phyloP scores from a whole-genome alignment of 2,888 invertebrate genomes.

The Meiosimyza decipiens region DNA sequence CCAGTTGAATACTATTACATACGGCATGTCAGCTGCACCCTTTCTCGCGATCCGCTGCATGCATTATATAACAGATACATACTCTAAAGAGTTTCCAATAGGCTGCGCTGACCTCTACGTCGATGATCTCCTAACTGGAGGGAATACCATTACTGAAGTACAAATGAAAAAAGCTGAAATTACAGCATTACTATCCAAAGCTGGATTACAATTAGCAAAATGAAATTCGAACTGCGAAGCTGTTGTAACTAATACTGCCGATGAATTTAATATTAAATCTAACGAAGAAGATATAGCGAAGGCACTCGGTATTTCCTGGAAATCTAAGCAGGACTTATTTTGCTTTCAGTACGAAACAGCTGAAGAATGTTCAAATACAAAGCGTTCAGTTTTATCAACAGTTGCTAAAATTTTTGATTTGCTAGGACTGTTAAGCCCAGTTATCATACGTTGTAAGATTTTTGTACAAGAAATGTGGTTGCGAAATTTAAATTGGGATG shows the following conservation, averaged over 20 bases:
- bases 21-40: neutral
- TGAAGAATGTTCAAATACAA: neutral
- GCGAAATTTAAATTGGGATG: neutral
- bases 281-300: slow-evolving; percentile 17
- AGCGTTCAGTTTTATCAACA: neutral
- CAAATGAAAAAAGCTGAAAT: neutral
- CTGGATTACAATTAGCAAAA: slow-evolving; percentile 31
- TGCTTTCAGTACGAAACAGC: slow-evolving; percentile 3
- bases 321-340: neutral
- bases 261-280: neutral
- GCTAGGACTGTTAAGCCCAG: neutral
- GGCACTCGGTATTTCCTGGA: slow-evolving; percentile 9
- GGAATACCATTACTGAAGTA: neutral
- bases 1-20: neutral
- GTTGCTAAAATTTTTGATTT: neutral
- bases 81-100: neutral
- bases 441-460: neutral
- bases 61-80: neutral
- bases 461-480: slow-evolving; percentile 3
- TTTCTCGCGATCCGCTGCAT: neutral
- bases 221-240: slow-evolving; percentile 16
- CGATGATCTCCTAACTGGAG: slow-evolving; percentile 1
- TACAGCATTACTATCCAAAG: slow-evolving; percentile 18
- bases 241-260: slow-evolving; percentile 3
- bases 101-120: slow-evolving; percentile 4